Evolutionary conservation across 1,140 invertebrate species (phyloP).

Genomic region (Brachionus rotundiformis): DNA sequence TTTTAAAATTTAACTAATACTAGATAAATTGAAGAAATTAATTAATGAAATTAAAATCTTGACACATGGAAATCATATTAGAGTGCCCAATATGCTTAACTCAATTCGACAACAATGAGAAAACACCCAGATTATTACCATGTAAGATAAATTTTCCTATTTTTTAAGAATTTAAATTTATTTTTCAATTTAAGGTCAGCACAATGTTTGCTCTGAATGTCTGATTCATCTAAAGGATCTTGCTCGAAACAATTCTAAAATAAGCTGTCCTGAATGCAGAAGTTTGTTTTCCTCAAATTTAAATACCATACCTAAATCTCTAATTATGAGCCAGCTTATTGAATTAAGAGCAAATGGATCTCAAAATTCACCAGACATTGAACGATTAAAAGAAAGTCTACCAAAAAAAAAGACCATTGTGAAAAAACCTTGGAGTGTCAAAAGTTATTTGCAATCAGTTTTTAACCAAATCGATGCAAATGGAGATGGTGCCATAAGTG

Average conservation of each 20-base stretch:
- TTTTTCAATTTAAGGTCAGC: background rate
- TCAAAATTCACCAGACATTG: background rate
- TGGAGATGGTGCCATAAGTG: background rate
- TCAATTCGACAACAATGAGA: background rate
- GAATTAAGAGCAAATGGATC: background rate
- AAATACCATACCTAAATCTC: conserved; percentile 6
- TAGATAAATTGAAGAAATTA: background rate
- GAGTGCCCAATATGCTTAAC: conserved; percentile 18
- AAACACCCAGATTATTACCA: background rate
- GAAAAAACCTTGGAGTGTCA: background rate
- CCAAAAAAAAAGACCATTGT: background rate
- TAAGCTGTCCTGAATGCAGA: conserved; percentile 19
- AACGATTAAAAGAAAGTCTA: background rate
- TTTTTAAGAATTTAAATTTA: background rate
- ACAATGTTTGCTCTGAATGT: background rate
- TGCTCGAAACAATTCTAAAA: background rate
- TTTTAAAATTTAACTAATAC: background rate
- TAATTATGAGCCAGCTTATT: background rate
- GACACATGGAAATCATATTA: background rate
- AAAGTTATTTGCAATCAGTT: background rate
- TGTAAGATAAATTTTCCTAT: background rate
- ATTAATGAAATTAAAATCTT: background rate
- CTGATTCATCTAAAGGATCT: background rate
- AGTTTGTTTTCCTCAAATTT: background rate
- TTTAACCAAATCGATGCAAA: conserved; percentile 43